These are phyloP conservation scores for Coelinius sp. DNA, from an alignment of 2,888 invertebrate species.

Conservation along the genomic window DNA sequence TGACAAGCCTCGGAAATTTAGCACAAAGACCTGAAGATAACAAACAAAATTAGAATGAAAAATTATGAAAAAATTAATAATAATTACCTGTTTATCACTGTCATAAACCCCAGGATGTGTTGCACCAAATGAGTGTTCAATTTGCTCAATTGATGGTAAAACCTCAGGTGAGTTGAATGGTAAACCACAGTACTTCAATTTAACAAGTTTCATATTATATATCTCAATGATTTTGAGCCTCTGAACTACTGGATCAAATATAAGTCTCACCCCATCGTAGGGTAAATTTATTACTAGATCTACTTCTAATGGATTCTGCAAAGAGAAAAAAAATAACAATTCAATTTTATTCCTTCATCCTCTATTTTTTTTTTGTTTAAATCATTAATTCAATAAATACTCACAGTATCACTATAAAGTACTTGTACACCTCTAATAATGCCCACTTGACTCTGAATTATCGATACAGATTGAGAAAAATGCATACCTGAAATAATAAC, in stretches of 20 bases:
- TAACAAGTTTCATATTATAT: slow-evolving; percentile 96
- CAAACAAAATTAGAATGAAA: not conserved
- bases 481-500: slow-evolving; percentile 86
- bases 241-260: slow-evolving; percentile 96
- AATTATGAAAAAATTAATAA: slow-evolving; percentile 2
- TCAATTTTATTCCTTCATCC: too few species aligned
- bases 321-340: slow-evolving; percentile 28
- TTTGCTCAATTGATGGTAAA: slow-evolving; percentile 96
- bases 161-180: slow-evolving; percentile 94
- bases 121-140: slow-evolving; percentile 98
- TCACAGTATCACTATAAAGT: slow-evolving; percentile 94
- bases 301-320: slow-evolving; percentile 93
- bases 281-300: slow-evolving; percentile 97
- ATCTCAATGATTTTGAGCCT: slow-evolving; percentile 98
- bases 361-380: too few species aligned
- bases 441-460: slow-evolving; percentile 96
- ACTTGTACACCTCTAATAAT: slow-evolving; percentile 96
- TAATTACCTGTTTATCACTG: slow-evolving; percentile 84
- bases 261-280: slow-evolving; percentile 95
- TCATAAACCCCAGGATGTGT: slow-evolving; percentile 99
- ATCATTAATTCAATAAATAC: slow-evolving; percentile 54
- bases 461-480: slow-evolving; percentile 97
- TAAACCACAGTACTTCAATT: slow-evolving; percentile 94
- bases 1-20: slow-evolving; percentile 96
- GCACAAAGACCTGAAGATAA: slow-evolving; percentile 80